Conservation (phyloP, 2,113 vertebrate genomes). For the Gallinago paraguaiae region DNA sequence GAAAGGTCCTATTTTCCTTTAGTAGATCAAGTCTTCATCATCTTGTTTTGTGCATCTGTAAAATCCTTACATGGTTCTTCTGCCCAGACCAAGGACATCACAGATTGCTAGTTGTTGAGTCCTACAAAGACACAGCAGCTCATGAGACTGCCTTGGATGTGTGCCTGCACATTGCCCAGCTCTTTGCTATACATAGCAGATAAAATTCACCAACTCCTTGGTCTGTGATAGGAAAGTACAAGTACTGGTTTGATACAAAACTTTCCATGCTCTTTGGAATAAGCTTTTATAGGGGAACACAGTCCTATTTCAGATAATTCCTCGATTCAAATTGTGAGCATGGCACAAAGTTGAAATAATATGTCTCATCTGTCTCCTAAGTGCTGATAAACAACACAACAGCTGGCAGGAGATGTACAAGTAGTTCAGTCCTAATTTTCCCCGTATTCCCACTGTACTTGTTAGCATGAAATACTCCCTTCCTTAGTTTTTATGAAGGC, state of each 20-base stretch:
- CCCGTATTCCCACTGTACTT: background rate
- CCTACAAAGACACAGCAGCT: background rate
- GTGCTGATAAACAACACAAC: constrained; percentile 22
- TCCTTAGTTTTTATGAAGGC: background rate
- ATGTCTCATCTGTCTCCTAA: background rate
- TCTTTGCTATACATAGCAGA: background rate
- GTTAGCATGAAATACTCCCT: constrained; percentile 1
- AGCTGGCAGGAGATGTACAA: constrained; percentile 21
- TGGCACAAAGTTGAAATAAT: background rate
- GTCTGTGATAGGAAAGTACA: background rate
- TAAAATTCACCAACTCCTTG: background rate
- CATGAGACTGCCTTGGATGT: background rate
- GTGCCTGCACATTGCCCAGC: background rate
- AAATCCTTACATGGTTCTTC: background rate
- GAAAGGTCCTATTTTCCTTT: background rate
- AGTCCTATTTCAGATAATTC: background rate
- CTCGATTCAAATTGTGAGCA: background rate
- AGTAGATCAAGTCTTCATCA: background rate
- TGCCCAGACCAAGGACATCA: background rate
- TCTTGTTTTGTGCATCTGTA: background rate
- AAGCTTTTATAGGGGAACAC: background rate
- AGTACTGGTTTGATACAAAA: background rate
- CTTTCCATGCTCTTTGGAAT: background rate
- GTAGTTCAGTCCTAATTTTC: constrained; percentile 6
- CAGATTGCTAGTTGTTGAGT: background rate